Evolutionary conservation across 2,797 vertebrate genomes (phyloP).

Genomic region (Heliangelus exortis): DNA sequence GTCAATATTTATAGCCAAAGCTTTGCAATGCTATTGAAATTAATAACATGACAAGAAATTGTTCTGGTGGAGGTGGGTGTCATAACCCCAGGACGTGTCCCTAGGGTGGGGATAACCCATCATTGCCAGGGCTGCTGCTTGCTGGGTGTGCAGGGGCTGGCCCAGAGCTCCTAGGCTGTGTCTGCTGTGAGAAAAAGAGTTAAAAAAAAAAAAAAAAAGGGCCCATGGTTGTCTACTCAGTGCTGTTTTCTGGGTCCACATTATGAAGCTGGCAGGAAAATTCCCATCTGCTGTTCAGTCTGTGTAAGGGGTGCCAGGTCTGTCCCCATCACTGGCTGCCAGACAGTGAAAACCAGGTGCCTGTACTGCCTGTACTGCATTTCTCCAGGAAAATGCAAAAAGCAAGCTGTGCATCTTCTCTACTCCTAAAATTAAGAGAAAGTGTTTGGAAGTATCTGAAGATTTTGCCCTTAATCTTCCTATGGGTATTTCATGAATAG

Average conservation of each 20-base stretch:
- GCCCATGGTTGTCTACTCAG: background rate
- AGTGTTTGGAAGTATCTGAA: background rate
- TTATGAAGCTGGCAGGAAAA: background rate
- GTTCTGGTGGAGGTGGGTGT: background rate
- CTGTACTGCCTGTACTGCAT: background rate
- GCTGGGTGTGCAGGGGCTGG: background rate
- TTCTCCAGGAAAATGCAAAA: background rate
- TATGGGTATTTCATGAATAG: background rate
- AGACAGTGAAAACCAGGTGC: background rate
- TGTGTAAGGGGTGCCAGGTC: background rate
- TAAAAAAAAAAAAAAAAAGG: background rate
- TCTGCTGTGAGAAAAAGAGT: background rate
- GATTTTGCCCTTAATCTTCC: background rate
- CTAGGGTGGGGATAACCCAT: background rate
- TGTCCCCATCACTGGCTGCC: background rate
- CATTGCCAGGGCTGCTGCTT: fast-evolving
- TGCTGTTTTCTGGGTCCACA: fast-evolving
- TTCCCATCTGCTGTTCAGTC: background rate
- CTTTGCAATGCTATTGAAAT: background rate
- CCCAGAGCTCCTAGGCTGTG: fast-evolving
- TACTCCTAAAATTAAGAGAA: background rate
- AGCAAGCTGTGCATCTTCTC: background rate
- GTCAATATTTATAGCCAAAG: background rate
- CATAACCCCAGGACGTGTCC: fast-evolving
- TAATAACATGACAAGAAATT: background rate